Conservation (phyloP, 2,113 vertebrate species). For the Eulacestoma nigropectus region DNA sequence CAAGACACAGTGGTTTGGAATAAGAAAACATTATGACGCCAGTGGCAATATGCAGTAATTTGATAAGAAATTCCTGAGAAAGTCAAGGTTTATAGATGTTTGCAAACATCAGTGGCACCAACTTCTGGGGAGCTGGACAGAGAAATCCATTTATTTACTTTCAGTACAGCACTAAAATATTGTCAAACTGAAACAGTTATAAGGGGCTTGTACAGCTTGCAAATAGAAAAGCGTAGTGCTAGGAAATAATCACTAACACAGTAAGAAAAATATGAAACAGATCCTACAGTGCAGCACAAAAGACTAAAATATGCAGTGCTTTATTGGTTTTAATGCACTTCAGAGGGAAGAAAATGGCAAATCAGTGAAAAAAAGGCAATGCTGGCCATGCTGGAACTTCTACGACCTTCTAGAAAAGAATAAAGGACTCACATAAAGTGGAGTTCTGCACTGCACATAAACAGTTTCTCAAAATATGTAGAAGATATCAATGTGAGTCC, state of each 20-base stretch:
- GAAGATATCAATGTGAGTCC: not conserved
- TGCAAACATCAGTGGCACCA: not conserved
- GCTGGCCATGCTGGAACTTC: not conserved
- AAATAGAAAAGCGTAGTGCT: not conserved
- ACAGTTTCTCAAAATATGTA: not conserved
- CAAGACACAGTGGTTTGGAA: not conserved
- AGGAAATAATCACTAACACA: not conserved
- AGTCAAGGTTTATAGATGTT: not conserved
- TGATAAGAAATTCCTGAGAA: not conserved
- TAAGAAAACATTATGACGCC: not conserved
- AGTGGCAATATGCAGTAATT: not conserved
- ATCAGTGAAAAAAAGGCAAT: not conserved
- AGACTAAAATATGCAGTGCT: not conserved
- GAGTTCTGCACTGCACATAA: not conserved
- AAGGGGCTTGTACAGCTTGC: not conserved
- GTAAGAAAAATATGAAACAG: not conserved
- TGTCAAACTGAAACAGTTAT: not conserved
- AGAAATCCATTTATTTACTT: not conserved
- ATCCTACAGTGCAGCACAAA: not conserved
- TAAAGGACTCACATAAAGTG: not conserved
- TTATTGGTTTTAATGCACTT: not conserved
- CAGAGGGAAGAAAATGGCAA: not conserved
- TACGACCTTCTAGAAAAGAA: not conserved
- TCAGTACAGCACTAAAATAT: not conserved
- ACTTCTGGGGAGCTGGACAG: not conserved